A percentile compares a stretch with the other conserved stretches of the same genome.
These are phyloP conservation scores for Diaphora mendica DNA, from an alignment of 2,888 invertebrate species.

Conservation along the genomic window DNA sequence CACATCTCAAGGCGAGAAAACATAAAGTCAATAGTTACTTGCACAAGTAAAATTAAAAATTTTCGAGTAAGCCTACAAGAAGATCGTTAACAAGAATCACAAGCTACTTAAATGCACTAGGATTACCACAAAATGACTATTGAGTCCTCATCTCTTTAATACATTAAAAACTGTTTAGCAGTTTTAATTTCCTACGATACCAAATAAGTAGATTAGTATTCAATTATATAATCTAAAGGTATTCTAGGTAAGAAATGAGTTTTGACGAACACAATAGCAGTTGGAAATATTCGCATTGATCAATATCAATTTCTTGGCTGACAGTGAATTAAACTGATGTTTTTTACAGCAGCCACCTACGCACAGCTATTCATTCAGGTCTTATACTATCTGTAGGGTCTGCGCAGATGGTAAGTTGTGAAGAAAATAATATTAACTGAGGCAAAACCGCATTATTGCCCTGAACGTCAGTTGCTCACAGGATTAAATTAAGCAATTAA, in stretches of 20 bases:
- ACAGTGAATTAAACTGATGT: conserved; percentile 9
- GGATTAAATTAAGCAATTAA: too few relatives aligned
- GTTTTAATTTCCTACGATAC: neutral
- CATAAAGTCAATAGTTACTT: too few relatives aligned
- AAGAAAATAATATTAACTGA: neutral
- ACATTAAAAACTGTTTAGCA: too few relatives aligned
- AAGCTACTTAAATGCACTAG: too few relatives aligned
- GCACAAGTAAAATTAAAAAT: too few relatives aligned
- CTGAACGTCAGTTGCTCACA: too few relatives aligned
- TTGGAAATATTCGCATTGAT: conserved; percentile 14
- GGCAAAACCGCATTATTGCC: too few relatives aligned
- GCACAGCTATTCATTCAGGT: conserved; percentile 7
- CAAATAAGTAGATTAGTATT: neutral
- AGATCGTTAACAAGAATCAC: too few relatives aligned
- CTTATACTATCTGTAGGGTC: conserved; percentile 11
- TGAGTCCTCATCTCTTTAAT: too few relatives aligned
- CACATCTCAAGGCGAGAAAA: too few relatives aligned
- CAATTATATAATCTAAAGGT: neutral
- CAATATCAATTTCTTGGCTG: conserved; percentile 15
- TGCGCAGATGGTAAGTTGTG: neutral
- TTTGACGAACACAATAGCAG: conserved; percentile 10
- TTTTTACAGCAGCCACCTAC: conserved; percentile 19
- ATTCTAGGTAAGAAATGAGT: conserved; percentile 1
- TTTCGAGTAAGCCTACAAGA: too few relatives aligned
- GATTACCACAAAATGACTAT: too few relatives aligned